Evolutionary conservation across 2,113 vertebrate genomes (phyloP).

Genomic region (Kryptolebias marmoratus): DNA sequence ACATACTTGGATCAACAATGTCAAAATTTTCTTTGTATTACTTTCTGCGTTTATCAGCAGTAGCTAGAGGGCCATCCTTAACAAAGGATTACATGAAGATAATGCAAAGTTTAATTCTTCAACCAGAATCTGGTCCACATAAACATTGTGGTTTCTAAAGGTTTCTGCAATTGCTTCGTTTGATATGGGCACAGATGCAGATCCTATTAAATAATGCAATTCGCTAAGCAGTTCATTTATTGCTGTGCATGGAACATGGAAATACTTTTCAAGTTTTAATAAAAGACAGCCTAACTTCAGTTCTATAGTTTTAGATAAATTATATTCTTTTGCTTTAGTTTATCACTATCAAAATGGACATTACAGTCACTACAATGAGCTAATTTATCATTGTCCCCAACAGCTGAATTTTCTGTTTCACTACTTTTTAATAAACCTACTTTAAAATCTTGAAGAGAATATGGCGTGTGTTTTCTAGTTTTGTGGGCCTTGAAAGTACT

Average conservation of each 20-base stretch:
- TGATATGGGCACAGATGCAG: constrained; percentile 23
- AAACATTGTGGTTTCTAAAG: constrained; percentile 9
- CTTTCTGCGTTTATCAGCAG: constrained; percentile 14
- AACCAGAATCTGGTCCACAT: constrained; percentile 2
- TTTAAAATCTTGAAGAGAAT: constrained; percentile 6
- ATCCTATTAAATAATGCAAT: constrained; percentile 36
- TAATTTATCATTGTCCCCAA: not conserved
- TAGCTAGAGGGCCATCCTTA: constrained; percentile 28
- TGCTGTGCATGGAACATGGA: constrained; percentile 32
- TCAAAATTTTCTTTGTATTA: constrained; percentile 33
- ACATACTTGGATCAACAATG: constrained; percentile 39
- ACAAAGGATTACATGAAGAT: constrained; percentile 25
- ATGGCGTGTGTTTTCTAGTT: constrained; percentile 4
- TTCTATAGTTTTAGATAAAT: constrained; percentile 21
- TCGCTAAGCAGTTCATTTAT: constrained; percentile 44
- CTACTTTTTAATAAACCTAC: not conserved
- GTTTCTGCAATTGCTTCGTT: constrained; percentile 16
- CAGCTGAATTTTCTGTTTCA: not conserved
- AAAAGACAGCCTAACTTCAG: constrained; percentile 40
- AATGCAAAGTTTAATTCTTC: not conserved
- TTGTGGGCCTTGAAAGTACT: constrained; percentile 5
- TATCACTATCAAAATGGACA: constrained; percentile 9
- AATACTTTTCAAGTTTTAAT: constrained; percentile 45
- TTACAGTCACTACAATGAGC: not conserved
- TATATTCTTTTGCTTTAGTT: constrained; percentile 30